Evolutionary conservation across 2,113 vertebrate genomes (phyloP).

Genomic region (Brachionichthys hirsutus): DNA sequence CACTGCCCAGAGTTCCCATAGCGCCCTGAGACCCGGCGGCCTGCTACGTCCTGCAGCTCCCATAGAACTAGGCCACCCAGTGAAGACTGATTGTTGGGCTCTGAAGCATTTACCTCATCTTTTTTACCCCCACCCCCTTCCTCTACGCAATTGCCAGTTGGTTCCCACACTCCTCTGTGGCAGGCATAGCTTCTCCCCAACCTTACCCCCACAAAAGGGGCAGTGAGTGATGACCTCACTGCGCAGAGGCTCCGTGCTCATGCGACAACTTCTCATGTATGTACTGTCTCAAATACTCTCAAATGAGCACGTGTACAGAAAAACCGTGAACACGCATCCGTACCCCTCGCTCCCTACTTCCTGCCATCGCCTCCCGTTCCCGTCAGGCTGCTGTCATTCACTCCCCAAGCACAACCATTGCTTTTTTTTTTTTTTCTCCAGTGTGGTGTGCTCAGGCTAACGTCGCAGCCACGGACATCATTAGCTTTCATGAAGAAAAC

Average conservation of each 20-base stretch:
- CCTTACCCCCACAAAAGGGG: slow-evolving; percentile 56
- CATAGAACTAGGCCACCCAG: slow-evolving; percentile 65
- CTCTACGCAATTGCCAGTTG: slow-evolving; percentile 40
- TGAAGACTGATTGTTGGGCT: slow-evolving; percentile 70
- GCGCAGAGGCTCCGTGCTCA: slow-evolving; percentile 9
- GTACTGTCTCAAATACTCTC: slow-evolving; percentile 24
- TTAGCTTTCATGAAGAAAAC: too few relatives aligned
- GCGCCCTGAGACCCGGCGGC: slow-evolving; percentile 35
- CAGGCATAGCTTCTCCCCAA: slow-evolving; percentile 52
- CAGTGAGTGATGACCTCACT: slow-evolving; percentile 62
- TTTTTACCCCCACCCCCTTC: slow-evolving; percentile 52
- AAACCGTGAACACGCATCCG: slow-evolving; percentile 2
- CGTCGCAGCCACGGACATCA: too few relatives aligned
- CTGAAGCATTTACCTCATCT: slow-evolving; percentile 66
- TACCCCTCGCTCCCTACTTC: slow-evolving; percentile 13
- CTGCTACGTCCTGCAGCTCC: slow-evolving; percentile 28
- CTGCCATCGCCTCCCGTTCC: not conserved
- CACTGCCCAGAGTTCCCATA: slow-evolving; percentile 21
- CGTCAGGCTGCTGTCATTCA: slow-evolving; percentile 15
- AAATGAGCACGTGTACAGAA: slow-evolving; percentile 13
- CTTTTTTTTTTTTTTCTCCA: too few relatives aligned
- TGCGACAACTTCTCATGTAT: slow-evolving; percentile 42
- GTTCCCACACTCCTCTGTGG: slow-evolving; percentile 68
- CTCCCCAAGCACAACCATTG: not conserved
- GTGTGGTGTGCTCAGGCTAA: too few relatives aligned